A percentile compares a stretch with the other conserved stretches of the same genome.
These are phyloP conservation scores for Sciurus carolinensis DNA, from an alignment of 2,797 vertebrate species.

Conservation along the genomic window DNA sequence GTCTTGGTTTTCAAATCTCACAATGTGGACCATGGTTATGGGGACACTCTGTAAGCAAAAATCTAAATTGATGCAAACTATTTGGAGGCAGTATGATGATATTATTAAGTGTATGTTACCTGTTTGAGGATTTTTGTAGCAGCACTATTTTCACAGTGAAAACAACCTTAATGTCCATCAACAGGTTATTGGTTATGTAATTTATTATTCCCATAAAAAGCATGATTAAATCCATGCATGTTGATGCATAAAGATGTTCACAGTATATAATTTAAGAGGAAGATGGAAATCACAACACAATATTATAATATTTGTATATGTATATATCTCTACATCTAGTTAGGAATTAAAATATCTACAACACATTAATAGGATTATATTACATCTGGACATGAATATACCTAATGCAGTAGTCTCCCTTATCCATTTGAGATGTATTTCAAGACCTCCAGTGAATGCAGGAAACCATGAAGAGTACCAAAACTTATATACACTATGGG, in stretches of 20 bases:
- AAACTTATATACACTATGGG: not conserved
- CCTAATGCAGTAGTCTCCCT: not conserved
- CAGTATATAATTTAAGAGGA: not conserved
- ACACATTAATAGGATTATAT: not conserved
- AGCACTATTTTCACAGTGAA: not conserved
- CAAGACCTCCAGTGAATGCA: not conserved
- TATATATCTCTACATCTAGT: not conserved
- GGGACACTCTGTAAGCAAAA: not conserved
- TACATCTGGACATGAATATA: not conserved
- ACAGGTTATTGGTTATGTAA: constrained; percentile 3
- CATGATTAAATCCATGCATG: not conserved
- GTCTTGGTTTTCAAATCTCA: not conserved
- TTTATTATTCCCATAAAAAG: constrained; percentile 29
- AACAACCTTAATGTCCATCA: constrained; percentile 22
- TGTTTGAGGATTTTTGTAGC: not conserved
- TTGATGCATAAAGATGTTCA: not conserved
- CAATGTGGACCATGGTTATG: not conserved
- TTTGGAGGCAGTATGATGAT: not conserved
- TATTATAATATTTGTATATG: not conserved
- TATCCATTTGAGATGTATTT: not conserved
- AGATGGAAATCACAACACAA: not conserved
- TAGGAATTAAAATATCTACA: constrained; percentile 6
- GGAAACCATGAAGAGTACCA: too few species aligned
- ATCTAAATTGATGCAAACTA: not conserved
- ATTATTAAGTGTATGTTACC: not conserved